phyloP scores from a whole-genome alignment of 2,797 vertebrate species.

The Catamblyrhynchus diadema region DNA sequence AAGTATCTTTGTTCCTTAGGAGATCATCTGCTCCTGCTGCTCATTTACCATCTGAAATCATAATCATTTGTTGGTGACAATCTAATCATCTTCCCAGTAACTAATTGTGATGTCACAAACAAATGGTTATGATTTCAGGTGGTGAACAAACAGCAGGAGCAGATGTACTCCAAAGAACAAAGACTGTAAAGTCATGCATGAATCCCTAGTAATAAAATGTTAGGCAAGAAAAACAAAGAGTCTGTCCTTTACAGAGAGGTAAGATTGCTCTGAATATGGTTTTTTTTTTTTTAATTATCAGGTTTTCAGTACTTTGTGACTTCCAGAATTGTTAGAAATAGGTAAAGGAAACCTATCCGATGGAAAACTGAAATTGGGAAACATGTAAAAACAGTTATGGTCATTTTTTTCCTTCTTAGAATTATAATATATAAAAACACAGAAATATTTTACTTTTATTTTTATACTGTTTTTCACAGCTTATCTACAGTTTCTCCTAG shows the following conservation, averaged over 20 bases:
- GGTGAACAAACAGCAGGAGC: constrained; percentile 72
- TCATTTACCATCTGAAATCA: constrained; percentile 72
- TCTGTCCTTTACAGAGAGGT: constrained; percentile 10
- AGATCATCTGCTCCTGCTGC: constrained; percentile 68
- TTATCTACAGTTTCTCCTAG: not conserved
- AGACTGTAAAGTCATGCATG: constrained; percentile 47
- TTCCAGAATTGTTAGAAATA: not conserved
- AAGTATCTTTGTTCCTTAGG: constrained; percentile 58
- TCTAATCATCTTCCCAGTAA: constrained; percentile 62
- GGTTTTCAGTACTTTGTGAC: not conserved
- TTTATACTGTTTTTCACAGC: not conserved
- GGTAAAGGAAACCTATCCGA: not conserved
- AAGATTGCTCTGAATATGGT: not conserved
- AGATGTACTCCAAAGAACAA: constrained; percentile 69
- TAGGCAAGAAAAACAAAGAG: constrained; percentile 57
- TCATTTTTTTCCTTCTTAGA: not conserved
- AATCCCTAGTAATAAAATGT: constrained; percentile 59
- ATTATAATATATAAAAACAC: not conserved
- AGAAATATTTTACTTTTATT: not conserved
- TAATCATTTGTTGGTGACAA: constrained; percentile 66
- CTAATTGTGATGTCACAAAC: constrained; percentile 68
- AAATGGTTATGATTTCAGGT: constrained; percentile 73
- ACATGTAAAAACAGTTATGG: not conserved
- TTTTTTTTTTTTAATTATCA: not conserved
- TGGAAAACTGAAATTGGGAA: not conserved